Conservation (phyloP, 2,888 invertebrate genomes). For the Stenodera caucasica region DNA sequence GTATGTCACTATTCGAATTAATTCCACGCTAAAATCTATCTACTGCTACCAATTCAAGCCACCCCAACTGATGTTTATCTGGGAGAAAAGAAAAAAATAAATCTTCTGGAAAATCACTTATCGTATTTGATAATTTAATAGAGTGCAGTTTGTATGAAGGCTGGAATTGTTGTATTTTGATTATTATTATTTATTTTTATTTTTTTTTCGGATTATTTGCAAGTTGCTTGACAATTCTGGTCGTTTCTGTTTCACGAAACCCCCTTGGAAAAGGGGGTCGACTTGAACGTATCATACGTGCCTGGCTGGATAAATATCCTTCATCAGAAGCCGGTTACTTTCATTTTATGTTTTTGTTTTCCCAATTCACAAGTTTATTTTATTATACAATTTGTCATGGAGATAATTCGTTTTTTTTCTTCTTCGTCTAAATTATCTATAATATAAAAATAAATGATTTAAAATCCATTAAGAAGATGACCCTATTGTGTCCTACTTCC, state of each 20-base stretch:
- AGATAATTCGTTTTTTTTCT: background rate
- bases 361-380: constrained; percentile 13
- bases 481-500: constrained; percentile 26
- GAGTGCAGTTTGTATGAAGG: too few species aligned
- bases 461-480: constrained; percentile 16
- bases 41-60: background rate
- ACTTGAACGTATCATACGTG: constrained; percentile 38
- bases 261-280: constrained; percentile 13
- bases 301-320: constrained; percentile 35
- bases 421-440: background rate
- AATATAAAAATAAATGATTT: background rate
- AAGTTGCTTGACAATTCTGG: constrained; percentile 7
- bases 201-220: background rate
- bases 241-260: constrained; percentile 5
- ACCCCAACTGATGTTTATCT: background rate
- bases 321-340: constrained; percentile 25
- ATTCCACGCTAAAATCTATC: background rate
- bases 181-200: too few species aligned
- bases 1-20: constrained; percentile 1
- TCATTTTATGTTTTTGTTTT: constrained; percentile 14
- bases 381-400: background rate
- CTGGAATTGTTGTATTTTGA: too few species aligned
- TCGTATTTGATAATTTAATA: too few species aligned
- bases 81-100: background rate
- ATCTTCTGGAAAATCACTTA: too few species aligned